Evolutionary conservation across 2,797 vertebrate genomes (phyloP).

Genomic region (Halcyon leucocephala): DNA sequence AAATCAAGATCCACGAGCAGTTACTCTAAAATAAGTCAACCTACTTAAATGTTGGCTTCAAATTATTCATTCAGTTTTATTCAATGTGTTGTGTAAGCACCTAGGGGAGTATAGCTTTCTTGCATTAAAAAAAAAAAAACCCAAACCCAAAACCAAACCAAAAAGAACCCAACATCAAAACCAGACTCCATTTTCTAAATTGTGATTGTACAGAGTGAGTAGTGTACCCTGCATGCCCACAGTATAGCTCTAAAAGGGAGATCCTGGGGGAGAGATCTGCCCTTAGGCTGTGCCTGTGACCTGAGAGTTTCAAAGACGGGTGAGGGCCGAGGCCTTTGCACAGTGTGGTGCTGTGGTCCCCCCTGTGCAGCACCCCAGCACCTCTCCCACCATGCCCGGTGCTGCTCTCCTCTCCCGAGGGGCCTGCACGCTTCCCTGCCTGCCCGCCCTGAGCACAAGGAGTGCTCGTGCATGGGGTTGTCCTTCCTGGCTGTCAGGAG

Average conservation of each 20-base stretch:
- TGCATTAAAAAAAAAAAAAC: background rate
- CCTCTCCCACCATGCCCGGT: background rate
- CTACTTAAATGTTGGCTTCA: background rate
- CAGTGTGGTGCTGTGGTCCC: accelerated
- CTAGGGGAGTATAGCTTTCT: background rate
- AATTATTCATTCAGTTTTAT: background rate
- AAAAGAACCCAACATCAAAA: background rate
- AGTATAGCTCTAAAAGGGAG: background rate
- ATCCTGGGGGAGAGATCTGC: accelerated
- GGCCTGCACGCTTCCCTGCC: background rate
- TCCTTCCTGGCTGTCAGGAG: background rate
- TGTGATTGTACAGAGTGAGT: background rate
- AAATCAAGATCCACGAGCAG: background rate
- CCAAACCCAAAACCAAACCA: background rate
- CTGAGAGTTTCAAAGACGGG: background rate
- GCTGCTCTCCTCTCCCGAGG: background rate
- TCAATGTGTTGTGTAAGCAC: background rate
- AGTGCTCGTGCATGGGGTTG: background rate
- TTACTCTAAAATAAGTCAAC: background rate
- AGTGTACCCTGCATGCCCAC: accelerated
- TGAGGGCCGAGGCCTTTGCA: background rate
- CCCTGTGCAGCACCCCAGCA: background rate
- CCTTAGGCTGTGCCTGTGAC: background rate
- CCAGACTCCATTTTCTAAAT: background rate
- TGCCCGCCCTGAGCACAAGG: accelerated